A percentile compares a stretch with the other conserved stretches of the same genome.
These are phyloP conservation scores for Laothoe populi DNA, from an alignment of 2,888 invertebrate genomes.

Conservation along the genomic window DNA sequence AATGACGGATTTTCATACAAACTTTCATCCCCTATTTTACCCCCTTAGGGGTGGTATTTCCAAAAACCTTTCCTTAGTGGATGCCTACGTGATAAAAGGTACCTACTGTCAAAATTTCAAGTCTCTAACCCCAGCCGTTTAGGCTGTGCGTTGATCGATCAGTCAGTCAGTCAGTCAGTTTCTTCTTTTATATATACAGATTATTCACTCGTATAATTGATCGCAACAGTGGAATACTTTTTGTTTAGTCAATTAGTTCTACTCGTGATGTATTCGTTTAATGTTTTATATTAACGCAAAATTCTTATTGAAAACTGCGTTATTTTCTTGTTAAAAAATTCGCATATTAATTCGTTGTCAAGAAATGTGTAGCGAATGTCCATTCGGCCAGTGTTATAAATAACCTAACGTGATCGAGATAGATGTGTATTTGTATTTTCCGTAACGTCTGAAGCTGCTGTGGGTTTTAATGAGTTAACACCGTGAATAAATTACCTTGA, in stretches of 20 bases:
- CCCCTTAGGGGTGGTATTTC: too few relatives aligned
- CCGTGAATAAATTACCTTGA: not conserved
- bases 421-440: slow-evolving; percentile 15
- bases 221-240: not conserved
- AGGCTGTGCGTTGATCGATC: too few relatives aligned
- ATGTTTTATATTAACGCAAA: not conserved
- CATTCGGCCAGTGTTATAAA: slow-evolving; percentile 8
- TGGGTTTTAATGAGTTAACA: slow-evolving; percentile 12
- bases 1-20: too few relatives aligned
- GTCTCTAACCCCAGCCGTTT: too few relatives aligned
- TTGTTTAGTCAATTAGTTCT: not conserved
- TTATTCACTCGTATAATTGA: not conserved
- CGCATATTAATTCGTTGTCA: not conserved
- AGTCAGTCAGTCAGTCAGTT: too few relatives aligned
- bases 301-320: not conserved
- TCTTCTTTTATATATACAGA: too few relatives aligned
- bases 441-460: slow-evolving; percentile 7
- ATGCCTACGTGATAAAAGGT: too few relatives aligned
- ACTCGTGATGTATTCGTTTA: not conserved
- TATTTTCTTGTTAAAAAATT: not conserved
- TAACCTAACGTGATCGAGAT: slow-evolving; percentile 2
- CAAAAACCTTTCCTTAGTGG: too few relatives aligned
- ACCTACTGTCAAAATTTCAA: too few relatives aligned
- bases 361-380: not conserved
- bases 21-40: too few relatives aligned